Conservation (phyloP, 1,140 invertebrate genomes). For the Ericerus pela region DNA sequence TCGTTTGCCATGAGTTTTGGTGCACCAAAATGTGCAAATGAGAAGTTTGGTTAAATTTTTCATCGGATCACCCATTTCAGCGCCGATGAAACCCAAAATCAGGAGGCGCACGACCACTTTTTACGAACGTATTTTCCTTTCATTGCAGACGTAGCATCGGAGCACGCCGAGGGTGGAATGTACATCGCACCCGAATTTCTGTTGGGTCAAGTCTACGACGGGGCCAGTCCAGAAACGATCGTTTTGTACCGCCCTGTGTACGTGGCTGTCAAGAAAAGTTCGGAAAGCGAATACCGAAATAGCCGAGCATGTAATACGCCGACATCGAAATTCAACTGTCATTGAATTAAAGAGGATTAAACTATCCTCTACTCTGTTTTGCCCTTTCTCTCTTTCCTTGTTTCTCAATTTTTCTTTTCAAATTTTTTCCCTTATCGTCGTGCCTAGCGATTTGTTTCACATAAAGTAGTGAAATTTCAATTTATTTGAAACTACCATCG, state of each 20-base stretch:
- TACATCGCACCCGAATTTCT: constrained; percentile 71
- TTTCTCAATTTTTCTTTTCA: no score
- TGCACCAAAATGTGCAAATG: no score
- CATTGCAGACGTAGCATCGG: constrained; percentile 48
- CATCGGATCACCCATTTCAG: background rate
- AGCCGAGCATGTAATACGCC: background rate
- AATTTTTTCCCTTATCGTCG: no score
- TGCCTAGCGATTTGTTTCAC: no score
- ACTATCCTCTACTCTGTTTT: no score
- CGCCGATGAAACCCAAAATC: background rate
- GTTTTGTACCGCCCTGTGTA: constrained; percentile 55
- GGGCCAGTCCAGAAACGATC: constrained; percentile 36
- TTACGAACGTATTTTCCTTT: no score
- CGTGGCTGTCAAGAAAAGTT: constrained; percentile 35
- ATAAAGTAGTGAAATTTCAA: no score
- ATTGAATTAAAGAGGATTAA: no score
- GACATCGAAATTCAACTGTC: background rate
- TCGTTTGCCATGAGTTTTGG: no score
- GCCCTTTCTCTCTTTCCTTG: no score
- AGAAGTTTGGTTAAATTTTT: no score
- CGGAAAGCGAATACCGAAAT: background rate
- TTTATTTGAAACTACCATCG: no score
- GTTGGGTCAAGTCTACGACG: constrained; percentile 67
- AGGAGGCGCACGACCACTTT: background rate
- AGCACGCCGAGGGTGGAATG: constrained; percentile 61